Evolutionary conservation across 37 sponge, comb jelly and placozoan genomes (phyloP), one percentile per base, ranked within the genome.

Genomic region (Theonella swinhoei): DNA sequence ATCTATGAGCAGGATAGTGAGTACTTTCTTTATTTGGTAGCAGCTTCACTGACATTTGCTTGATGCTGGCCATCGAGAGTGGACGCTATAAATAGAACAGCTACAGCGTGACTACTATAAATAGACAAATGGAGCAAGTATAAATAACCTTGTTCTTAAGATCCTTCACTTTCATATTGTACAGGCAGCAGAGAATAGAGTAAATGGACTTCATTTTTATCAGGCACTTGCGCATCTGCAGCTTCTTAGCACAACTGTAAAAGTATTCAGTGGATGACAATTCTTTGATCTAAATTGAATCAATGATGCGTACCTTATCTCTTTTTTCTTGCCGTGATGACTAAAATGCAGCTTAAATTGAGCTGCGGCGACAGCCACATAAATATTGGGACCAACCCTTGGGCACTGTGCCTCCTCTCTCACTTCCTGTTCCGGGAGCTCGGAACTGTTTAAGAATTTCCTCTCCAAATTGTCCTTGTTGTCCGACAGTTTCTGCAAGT

Each of bases 151-250:
- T 80, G 23, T 59, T 80, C 19, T 74, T 74, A 23, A 92, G 79
- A 33, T 92, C 89, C 63, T 35, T 92, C 7, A 68, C 69, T 37
- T 74, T 92, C 2, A 92, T 80, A 54, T 88, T 88, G 33, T 75
- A 70, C 0, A 92, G 76, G 29, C 80, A 88, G 42, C 85, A 88
- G 5, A 92, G 58, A 42, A 92, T 40, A 1, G 73, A 70, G 72
- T 79, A 75, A n/a, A 91, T 40, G 0, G 84, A 67, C 61, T 72
- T 78, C 71, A 91, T 39, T 47, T 87, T 91, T 8, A 74, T 76
- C 42, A 85, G 31, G 42, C 39, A 72, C 39, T 61, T 23, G 25
- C 64, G 79, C 54, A 22, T 62, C 25, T 41, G 54, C 3, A 24
- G 30, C 66, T 68, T 28, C 34, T 68, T 4, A 33, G 34, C 69